A percentile compares a stretch with the other conserved stretches of the same genome.
Evolutionary conservation across 92 coral and sea anemone species (phyloP).

Genomic region (Desmophyllum pertusum): DNA sequence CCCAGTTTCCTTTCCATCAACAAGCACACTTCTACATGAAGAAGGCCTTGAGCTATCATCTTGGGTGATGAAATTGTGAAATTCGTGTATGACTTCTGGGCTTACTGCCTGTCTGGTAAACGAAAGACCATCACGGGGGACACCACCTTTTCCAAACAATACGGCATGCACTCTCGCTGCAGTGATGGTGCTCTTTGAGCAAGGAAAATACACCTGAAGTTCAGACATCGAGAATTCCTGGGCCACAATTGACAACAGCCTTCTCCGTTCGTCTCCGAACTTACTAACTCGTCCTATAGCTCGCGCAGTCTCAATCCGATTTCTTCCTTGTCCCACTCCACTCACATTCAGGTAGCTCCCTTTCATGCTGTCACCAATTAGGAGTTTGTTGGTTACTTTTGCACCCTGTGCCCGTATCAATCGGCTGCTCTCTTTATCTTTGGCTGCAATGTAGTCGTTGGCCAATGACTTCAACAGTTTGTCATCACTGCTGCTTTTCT

Average conservation of each 20-base stretch:
- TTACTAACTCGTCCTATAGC: not conserved
- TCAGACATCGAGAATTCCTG: conserved; percentile 29
- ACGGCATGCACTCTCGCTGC: conserved; percentile 57
- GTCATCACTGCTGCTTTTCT: not conserved
- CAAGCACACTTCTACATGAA: conserved; percentile 51
- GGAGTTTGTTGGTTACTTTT: not conserved
- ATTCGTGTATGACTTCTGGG: conserved; percentile 40
- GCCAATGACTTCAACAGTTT: conserved; percentile 9
- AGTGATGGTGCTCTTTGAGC: conserved; percentile 39
- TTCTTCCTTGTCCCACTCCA: not conserved
- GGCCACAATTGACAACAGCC: conserved; percentile 52
- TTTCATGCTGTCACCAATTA: conserved; percentile 3
- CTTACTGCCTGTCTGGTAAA: conserved; percentile 51
- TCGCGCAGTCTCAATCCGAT: not conserved
- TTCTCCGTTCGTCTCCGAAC: conserved; percentile 7
- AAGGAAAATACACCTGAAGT: conserved; percentile 14
- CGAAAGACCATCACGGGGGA: conserved; percentile 20
- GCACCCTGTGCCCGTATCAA: conserved; percentile 24
- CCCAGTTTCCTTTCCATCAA: conserved; percentile 33
- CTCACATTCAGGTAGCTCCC: not conserved
- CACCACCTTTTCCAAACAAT: conserved; percentile 64
- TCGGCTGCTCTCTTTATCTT: conserved; percentile 15
- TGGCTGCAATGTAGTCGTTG: not conserved
- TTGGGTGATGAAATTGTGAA: conserved; percentile 27
- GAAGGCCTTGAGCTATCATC: conserved; percentile 49